Percentiles rank a stretch among this genome's conserved stretches.
Evolutionary conservation across 2,113 vertebrate genomes (phyloP).

Genomic region (Neolamprologus cancellatus): DNA sequence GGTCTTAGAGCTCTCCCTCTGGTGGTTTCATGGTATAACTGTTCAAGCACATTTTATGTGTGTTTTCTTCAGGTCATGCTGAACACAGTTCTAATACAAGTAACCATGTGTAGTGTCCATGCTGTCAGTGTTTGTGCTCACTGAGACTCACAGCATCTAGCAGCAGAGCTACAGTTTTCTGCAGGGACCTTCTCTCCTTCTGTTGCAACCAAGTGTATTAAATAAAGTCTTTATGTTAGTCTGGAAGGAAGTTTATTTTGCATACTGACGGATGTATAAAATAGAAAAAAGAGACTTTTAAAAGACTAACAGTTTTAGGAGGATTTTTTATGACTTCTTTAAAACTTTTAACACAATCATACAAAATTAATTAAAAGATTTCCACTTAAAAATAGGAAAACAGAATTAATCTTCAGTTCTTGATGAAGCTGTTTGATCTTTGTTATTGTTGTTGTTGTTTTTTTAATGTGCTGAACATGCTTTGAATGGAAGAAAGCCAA

Average conservation of each 20-base stretch:
- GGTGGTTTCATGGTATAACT: too few relatives aligned
- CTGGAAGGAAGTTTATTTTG: too few relatives aligned
- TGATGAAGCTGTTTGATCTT: not conserved
- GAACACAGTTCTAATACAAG: not conserved
- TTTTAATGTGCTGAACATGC: not conserved
- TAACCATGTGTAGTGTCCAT: accelerated
- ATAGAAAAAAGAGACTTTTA: not conserved
- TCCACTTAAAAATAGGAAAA: not conserved
- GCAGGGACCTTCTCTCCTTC: accelerated
- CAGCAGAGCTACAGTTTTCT: not conserved
- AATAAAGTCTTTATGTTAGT: too few relatives aligned
- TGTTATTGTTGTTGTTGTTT: not conserved
- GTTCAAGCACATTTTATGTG: accelerated
- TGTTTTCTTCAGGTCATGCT: too few relatives aligned
- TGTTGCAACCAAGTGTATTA: too few relatives aligned
- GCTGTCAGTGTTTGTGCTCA: not conserved
- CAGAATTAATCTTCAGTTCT: accelerated
- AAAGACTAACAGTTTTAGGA: not conserved
- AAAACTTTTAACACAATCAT: not conserved
- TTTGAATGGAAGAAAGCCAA: not conserved
- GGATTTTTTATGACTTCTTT: not conserved
- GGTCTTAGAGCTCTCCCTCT: too few relatives aligned
- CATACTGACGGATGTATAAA: accelerated
- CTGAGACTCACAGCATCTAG: not conserved
- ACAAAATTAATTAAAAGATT: not conserved